Base-by-base conservation (phyloP, 2,797 vertebrate species). In the Muraenolepis orangiensis region DNA sequence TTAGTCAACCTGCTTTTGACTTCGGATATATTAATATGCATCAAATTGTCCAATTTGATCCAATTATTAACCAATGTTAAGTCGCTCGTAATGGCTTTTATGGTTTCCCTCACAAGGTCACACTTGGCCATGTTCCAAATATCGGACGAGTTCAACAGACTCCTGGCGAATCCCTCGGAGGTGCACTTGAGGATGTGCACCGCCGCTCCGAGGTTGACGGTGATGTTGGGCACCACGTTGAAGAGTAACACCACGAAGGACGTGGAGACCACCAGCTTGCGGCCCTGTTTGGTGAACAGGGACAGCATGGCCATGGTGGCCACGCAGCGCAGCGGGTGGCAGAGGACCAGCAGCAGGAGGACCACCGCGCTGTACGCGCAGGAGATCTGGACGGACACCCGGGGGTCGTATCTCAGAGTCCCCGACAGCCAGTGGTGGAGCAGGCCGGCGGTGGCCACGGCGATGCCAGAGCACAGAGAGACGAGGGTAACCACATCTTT, bases 251-350 rank as follows among this genome's bases (percentile, higher is more conserved):
- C 91, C 93, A 96, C 93, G 23, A 93, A 18, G 0, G 95, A 94
- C 8, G 93, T 86, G 0, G 96, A 96, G 40, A 97, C 76, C 42
- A 98, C 91, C 28, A 99, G 88, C 68, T 92, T 93, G 46, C 94
- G 91, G 0, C 97, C 96, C 82, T 98, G 94, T 23, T 91, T 93
- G 12, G 94, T 96, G 73, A 96, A 95, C 26, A 96, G 76, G 0
- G 93, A 96, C 1, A 96, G 97, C 76, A 97, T 87, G 0, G 85
- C 92, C 81, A 98, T 92, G 0, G 91, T 96, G 83, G 97, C 91
- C 51, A 95, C 90, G 26, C 97, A 99, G 61, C 97, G 96, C 71
- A 94, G 75, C 0, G 97, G 97, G 76, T 97, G 95, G 36, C 95
- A 89, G 70, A 98, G 76, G 71, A 93, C 83, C 3, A 95, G 92